Evolutionary conservation across 2,888 invertebrate genomes (phyloP).

Genomic region (Pandemis cinnamomeana): DNA sequence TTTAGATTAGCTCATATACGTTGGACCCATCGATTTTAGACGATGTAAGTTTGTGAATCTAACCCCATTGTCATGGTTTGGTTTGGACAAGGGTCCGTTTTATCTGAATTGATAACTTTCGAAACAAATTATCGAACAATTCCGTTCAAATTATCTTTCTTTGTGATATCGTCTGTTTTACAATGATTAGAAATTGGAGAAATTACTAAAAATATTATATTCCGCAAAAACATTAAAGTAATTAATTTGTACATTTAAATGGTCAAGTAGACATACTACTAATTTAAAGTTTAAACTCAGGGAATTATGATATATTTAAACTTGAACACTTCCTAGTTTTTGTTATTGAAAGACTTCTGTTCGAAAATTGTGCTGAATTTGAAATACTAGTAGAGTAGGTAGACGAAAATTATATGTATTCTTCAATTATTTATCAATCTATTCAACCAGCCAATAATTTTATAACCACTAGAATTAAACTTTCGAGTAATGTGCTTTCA

Average conservation of each 20-base stretch:
- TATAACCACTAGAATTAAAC: too few species aligned
- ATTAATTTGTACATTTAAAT: neutral
- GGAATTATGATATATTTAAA: neutral
- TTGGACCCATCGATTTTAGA: too few species aligned
- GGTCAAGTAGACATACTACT: neutral
- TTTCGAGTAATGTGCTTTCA: too few species aligned
- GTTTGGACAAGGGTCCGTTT: constrained; percentile 15
- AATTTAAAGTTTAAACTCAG: neutral
- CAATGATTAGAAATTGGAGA: neutral
- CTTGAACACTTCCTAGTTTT: neutral
- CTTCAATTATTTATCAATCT: too few species aligned
- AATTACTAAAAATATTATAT: constrained; percentile 2
- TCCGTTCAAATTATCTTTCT: constrained; percentile 3
- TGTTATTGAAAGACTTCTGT: neutral
- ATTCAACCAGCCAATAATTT: too few species aligned
- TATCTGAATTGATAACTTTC: neutral
- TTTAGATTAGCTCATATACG: too few species aligned
- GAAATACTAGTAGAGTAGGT: too few species aligned
- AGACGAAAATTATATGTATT: too few species aligned
- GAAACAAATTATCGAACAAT: neutral
- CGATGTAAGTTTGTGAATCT: neutral
- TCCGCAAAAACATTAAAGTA: neutral
- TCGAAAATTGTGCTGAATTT: too few species aligned
- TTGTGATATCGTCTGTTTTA: neutral
- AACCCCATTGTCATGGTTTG: neutral